phyloP scores from a whole-genome alignment of 2,888 invertebrate species.

The Lasioglossum marginatum region DNA sequence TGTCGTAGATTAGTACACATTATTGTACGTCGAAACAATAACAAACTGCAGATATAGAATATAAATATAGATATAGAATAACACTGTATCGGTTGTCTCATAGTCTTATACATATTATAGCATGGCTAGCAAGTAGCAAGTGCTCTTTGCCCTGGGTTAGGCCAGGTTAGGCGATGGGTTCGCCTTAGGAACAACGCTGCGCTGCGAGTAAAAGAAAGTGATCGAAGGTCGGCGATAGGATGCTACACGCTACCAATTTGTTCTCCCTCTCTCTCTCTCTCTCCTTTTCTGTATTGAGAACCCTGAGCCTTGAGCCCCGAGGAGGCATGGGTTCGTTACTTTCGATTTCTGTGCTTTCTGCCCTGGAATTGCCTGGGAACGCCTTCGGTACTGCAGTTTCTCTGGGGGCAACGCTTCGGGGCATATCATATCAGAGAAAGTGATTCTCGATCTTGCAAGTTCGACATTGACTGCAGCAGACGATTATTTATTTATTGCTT shows the following conservation, averaged over 20 bases:
- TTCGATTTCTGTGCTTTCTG: slow-evolving; percentile 4
- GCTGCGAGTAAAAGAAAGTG: neutral
- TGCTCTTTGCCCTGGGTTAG: neutral
- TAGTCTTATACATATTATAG: neutral
- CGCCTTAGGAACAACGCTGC: neutral
- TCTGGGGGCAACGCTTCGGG: neutral
- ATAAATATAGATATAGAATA: too few species aligned
- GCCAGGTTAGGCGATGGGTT: neutral
- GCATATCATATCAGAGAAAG: neutral
- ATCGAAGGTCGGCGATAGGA: neutral
- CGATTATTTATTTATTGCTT: neutral
- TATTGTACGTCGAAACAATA: neutral
- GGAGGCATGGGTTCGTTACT: neutral
- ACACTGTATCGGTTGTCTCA: neutral
- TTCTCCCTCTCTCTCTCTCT: neutral
- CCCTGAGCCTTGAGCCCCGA: too few species aligned
- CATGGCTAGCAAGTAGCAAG: neutral
- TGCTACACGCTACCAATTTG: neutral
- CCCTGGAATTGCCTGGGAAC: neutral
- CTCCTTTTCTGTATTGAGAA: neutral
- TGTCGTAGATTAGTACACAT: neutral
- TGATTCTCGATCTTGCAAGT: neutral
- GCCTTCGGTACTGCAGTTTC: neutral
- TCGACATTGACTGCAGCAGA: neutral
- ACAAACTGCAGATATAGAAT: neutral